A percentile compares a stretch with the other conserved stretches of the same genome.
phyloP scores from a whole-genome alignment of 2,113 vertebrate species.

The Proteles cristata region DNA sequence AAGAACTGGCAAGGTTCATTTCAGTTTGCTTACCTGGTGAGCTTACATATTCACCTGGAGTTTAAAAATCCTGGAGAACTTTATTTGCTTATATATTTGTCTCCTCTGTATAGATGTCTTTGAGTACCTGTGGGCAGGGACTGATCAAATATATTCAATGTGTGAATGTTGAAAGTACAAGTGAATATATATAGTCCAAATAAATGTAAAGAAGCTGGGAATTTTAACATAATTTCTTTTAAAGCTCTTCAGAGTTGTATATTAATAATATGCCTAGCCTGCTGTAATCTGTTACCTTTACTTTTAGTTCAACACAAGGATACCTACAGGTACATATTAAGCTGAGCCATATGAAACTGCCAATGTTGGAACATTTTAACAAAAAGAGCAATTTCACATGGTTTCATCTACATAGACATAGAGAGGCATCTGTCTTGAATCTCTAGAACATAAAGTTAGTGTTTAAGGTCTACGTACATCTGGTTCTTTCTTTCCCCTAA shows the following conservation, averaged over 20 bases:
- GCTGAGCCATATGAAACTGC: not conserved
- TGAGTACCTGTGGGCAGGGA: not conserved
- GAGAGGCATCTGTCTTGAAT: not conserved
- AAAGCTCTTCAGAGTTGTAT: not conserved
- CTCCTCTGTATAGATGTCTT: not conserved
- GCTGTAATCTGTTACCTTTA: not conserved
- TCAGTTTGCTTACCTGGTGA: not conserved
- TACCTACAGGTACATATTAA: not conserved
- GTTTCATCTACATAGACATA: not conserved
- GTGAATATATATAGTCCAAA: conserved; percentile 11
- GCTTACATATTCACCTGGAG: not conserved
- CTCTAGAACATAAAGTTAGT: not conserved
- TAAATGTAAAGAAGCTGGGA: conserved; percentile 15
- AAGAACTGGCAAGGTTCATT: conserved; percentile 1
- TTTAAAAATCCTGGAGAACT: not conserved
- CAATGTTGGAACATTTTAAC: conserved; percentile 25
- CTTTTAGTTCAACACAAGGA: conserved; percentile 5
- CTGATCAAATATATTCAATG: not conserved
- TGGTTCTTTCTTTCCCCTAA: conserved; percentile 21
- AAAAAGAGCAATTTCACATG: conserved; percentile 14
- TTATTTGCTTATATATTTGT: not conserved
- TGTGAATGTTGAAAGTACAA: conserved; percentile 21
- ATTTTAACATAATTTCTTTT: conserved; percentile 36
- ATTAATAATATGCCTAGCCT: conserved; percentile 1
- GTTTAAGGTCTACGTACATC: not conserved